Evolutionary conservation across 2,113 vertebrate genomes (phyloP).

Genomic region (Ophthalmolycus amberensis): DNA sequence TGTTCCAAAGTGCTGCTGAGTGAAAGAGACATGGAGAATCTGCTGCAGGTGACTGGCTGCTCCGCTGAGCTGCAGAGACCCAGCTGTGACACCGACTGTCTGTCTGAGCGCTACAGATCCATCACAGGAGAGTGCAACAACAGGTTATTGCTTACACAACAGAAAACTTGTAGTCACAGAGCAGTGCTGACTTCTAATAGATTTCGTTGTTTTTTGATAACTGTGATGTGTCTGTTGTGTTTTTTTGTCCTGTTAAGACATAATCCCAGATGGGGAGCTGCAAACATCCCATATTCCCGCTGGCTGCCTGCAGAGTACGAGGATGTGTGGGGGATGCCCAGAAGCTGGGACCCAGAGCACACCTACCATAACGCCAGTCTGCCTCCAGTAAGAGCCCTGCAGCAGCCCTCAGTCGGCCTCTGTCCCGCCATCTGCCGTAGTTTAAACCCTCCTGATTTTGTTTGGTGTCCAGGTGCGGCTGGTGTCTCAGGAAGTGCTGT

Average conservation of each 20-base stretch:
- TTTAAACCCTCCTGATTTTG: background rate
- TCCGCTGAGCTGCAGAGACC: conserved; percentile 72
- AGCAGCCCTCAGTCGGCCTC: background rate
- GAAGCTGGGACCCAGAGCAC: conserved; percentile 81
- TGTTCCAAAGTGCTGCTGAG: conserved; percentile 78
- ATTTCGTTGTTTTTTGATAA: background rate
- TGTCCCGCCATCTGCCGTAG: background rate
- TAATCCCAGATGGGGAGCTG: conserved; percentile 81
- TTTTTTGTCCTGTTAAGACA: conserved; percentile 60
- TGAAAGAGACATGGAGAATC: conserved; percentile 71
- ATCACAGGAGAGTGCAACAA: conserved; percentile 86
- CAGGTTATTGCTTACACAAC: conserved; percentile 66
- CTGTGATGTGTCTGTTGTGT: background rate
- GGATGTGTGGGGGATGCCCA: conserved; percentile 77
- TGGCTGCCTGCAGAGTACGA: conserved; percentile 85
- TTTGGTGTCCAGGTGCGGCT: conserved; percentile 75
- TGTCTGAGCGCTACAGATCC: conserved; percentile 83
- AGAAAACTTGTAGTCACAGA: background rate
- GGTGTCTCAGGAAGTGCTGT: conserved; percentile 84
- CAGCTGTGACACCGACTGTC: conserved; percentile 76
- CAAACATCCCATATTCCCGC: conserved; percentile 83
- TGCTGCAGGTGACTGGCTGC: conserved; percentile 82
- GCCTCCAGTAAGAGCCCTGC: conserved; percentile 77
- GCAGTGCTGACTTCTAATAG: accelerated
- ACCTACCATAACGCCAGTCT: conserved; percentile 80